These are phyloP conservation scores for Sipha flava DNA, from an alignment of 1,140 invertebrate genomes.

Conservation along the genomic window DNA sequence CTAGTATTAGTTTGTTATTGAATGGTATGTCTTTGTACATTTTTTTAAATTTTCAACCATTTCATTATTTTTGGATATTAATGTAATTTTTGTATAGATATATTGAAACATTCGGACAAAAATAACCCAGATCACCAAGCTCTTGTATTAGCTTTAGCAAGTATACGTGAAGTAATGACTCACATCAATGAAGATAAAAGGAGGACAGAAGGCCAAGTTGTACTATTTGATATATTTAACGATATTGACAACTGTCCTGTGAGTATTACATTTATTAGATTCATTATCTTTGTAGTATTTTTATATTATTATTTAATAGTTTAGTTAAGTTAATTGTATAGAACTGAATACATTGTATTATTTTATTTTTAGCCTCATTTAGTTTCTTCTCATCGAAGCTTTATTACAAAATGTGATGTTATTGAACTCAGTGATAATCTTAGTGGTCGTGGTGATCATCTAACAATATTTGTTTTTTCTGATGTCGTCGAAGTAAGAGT, in stretches of 20 bases:
- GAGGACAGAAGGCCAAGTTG: slow-evolving; percentile 86
- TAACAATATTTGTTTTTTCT: slow-evolving; percentile 86
- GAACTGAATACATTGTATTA: slow-evolving; percentile 31
- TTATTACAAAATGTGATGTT: slow-evolving; percentile 79
- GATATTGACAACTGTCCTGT: slow-evolving; percentile 95
- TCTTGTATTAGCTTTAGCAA: slow-evolving; percentile 73
- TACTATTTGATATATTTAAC: slow-evolving; percentile 95
- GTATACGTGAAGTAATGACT: slow-evolving; percentile 86
- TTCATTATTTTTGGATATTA: neutral
- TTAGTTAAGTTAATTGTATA: neutral
- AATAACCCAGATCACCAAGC: slow-evolving; percentile 75
- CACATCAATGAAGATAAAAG: slow-evolving; percentile 96
- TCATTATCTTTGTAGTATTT: neutral
- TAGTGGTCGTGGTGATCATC: slow-evolving; percentile 73
- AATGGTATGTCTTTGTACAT: slow-evolving; percentile 57
- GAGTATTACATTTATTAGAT: slow-evolving; percentile 42
- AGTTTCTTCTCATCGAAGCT: slow-evolving; percentile 82
- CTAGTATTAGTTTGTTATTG: slow-evolving; percentile 86
- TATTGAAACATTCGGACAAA: slow-evolving; percentile 80
- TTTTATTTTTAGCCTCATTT: slow-evolving; percentile 60
- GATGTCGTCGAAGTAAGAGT: slow-evolving; percentile 81
- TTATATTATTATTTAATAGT: neutral
- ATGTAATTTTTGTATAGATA: slow-evolving; percentile 56
- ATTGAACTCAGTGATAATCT: slow-evolving; percentile 78
- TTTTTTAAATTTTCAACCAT: neutral